These are phyloP conservation scores for Drosophila setifemur DNA, from an alignment of 1,140 invertebrate species.

Conservation along the genomic window DNA sequence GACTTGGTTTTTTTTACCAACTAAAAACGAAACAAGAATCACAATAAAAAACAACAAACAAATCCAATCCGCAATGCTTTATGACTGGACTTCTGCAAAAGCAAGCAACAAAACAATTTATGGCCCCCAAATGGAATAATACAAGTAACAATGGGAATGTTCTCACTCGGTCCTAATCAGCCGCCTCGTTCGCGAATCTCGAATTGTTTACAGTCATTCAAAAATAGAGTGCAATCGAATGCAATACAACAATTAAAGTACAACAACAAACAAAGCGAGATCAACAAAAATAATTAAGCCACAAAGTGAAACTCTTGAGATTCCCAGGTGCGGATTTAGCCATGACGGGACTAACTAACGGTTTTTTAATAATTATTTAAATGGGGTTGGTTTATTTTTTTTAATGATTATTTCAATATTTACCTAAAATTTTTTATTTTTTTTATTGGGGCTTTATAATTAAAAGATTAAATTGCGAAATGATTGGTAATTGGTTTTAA, in stretches of 20 bases:
- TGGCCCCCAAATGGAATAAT: neutral
- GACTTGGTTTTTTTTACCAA: constrained; percentile 46
- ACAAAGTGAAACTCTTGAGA: neutral
- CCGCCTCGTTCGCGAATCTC: neutral
- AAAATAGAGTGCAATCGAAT: constrained; percentile 23
- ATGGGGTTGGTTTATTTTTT: too few species aligned
- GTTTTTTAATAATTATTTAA: neutral
- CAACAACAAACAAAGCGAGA: constrained; percentile 14
- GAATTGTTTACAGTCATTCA: constrained; percentile 7
- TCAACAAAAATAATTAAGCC: neutral
- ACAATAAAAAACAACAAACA: constrained; percentile 18
- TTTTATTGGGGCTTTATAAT: too few species aligned
- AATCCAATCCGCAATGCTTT: constrained; percentile 3
- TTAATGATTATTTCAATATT: too few species aligned
- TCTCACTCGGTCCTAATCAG: constrained; percentile 20
- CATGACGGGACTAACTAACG: neutral
- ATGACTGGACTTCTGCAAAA: constrained; percentile 3
- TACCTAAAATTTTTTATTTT: too few species aligned
- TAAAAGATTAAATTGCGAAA: too few species aligned
- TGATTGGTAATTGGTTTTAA: too few species aligned
- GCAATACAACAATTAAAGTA: neutral
- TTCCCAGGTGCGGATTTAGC: neutral
- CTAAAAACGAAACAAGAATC: constrained; percentile 23
- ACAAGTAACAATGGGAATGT: constrained; percentile 17
- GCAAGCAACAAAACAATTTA: neutral